These are phyloP conservation scores for Gryllus bimaculatus DNA, from an alignment of 1,140 invertebrate genomes.

Conservation along the genomic window DNA sequence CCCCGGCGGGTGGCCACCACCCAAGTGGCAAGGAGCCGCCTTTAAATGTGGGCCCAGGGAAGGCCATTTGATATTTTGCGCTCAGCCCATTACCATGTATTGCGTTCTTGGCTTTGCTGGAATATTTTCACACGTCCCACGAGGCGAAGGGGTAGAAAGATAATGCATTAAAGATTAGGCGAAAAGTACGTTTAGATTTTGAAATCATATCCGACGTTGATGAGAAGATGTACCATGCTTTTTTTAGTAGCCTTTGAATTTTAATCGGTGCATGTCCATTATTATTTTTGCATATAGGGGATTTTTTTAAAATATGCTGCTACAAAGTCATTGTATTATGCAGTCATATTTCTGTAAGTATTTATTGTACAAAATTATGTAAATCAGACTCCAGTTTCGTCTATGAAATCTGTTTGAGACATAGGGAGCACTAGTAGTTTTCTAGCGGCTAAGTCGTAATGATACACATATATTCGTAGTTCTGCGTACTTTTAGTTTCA, in stretches of 20 bases:
- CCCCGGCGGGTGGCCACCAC: background rate
- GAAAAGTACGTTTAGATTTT: background rate
- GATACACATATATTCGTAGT: no score
- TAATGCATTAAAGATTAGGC: background rate
- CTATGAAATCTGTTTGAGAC: no score
- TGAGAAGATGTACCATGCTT: background rate
- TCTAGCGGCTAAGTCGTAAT: no score
- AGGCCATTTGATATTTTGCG: background rate
- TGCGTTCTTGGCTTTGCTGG: background rate
- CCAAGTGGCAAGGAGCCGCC: background rate
- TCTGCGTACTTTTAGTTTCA: no score
- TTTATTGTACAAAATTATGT: no score
- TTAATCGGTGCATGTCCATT: background rate
- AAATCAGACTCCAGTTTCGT: no score
- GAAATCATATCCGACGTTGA: background rate
- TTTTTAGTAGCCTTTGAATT: background rate
- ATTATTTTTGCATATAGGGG: no score
- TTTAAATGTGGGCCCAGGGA: background rate
- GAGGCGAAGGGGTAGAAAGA: background rate
- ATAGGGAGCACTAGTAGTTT: no score
- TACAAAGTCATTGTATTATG: no score
- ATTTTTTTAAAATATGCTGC: no score
- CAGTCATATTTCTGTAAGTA: no score
- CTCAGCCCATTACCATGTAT: background rate
- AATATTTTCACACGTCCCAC: background rate